phyloP scores from a whole-genome alignment of 2,888 invertebrate species.

The Microchrysa polita region DNA sequence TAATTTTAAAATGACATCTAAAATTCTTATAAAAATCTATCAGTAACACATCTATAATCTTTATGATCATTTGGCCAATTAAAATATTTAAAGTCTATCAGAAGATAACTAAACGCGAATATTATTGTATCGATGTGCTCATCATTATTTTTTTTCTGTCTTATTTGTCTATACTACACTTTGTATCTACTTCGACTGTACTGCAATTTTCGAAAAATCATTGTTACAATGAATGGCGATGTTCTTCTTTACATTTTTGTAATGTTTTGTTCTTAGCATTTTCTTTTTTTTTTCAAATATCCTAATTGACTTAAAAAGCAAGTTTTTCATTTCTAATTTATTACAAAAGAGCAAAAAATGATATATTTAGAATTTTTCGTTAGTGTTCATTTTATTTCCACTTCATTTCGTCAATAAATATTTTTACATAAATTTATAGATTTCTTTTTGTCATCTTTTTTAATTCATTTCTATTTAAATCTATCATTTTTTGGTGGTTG shows the following conservation, averaged over 20 bases:
- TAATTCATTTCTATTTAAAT: slow-evolving; percentile 4
- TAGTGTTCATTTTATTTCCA: slow-evolving; percentile 6
- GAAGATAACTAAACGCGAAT: too few relatives aligned
- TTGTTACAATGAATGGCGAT: slow-evolving; percentile 23
- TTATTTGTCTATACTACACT: too few relatives aligned
- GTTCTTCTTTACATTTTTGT: slow-evolving; percentile 18
- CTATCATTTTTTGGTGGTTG: slow-evolving; percentile 37
- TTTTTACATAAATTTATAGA: slow-evolving; percentile 37
- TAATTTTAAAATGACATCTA: too few relatives aligned
- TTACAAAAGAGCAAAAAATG: slow-evolving; percentile 45
- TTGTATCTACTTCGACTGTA: background rate
- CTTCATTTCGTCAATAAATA: slow-evolving; percentile 19
- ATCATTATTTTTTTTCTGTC: too few relatives aligned
- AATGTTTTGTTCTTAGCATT: slow-evolving; percentile 15
- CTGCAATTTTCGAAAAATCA: slow-evolving; percentile 24
- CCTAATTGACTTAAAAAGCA: slow-evolving; percentile 47
- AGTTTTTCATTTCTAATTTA: slow-evolving; percentile 38
- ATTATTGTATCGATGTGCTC: too few relatives aligned
- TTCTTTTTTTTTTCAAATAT: slow-evolving; percentile 39
- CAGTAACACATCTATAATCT: too few relatives aligned
- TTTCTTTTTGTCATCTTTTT: slow-evolving; percentile 24
- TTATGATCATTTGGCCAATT: too few relatives aligned
- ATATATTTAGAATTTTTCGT: slow-evolving; percentile 45
- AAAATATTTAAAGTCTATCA: too few relatives aligned
- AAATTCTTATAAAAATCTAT: too few relatives aligned